A percentile compares a stretch with the other conserved stretches of the same genome.
phyloP scores from a whole-genome alignment of 1,140 invertebrate species.

The Stegodyphus dumicola region DNA sequence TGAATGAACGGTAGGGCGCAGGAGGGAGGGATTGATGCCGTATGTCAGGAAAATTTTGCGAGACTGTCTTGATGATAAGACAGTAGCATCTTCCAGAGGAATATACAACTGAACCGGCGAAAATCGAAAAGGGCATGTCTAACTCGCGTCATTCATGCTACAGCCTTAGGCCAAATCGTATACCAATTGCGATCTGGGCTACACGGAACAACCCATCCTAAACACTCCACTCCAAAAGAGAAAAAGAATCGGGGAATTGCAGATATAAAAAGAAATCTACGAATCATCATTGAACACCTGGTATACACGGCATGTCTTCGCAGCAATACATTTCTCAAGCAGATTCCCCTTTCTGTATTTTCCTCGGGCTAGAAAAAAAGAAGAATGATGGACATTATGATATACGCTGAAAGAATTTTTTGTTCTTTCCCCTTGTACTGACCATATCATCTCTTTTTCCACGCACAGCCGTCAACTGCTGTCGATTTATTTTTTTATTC shows the following conservation, averaged over 20 bases:
- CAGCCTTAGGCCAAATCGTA: constrained; percentile 26
- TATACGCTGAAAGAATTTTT: constrained; percentile 10
- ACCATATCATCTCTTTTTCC: constrained; percentile 40
- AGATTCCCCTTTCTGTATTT: constrained; percentile 25
- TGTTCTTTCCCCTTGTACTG: constrained; percentile 11
- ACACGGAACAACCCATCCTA: not conserved
- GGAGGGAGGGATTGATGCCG: not conserved
- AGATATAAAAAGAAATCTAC: constrained; percentile 37
- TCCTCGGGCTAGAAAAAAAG: not conserved
- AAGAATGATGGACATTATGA: constrained; percentile 41
- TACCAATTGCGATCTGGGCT: constrained; percentile 36
- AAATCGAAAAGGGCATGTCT: constrained; percentile 12
- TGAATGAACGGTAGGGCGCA: not conserved
- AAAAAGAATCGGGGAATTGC: constrained; percentile 11
- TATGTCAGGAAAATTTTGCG: constrained; percentile 21
- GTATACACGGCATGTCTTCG: constrained; percentile 34
- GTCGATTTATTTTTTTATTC: constrained; percentile 15
- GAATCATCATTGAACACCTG: constrained; percentile 49
- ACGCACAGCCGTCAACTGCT: constrained; percentile 7
- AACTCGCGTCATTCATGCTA: constrained; percentile 23
- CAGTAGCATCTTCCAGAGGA: constrained; percentile 36
- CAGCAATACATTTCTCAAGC: constrained; percentile 46
- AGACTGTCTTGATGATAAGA: constrained; percentile 36
- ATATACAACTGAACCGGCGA: constrained; percentile 26
- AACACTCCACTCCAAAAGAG: not conserved